Evolutionary conservation across 2,888 invertebrate genomes (phyloP).

Genomic region (Melipona bicolor): DNA sequence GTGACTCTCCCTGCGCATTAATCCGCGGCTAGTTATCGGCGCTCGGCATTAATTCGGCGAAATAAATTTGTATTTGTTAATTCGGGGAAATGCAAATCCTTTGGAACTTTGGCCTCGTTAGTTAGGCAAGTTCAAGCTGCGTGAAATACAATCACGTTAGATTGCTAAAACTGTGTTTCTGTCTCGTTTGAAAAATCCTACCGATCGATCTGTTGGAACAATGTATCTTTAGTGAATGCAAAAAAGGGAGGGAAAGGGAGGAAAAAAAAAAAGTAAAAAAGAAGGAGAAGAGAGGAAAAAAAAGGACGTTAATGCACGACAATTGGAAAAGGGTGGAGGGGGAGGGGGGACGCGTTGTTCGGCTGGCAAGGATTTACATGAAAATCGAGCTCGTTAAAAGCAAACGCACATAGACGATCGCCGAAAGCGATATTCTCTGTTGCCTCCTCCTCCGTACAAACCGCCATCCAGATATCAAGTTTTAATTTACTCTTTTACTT

Average conservation of each 20-base stretch:
- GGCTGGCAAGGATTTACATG: constrained; percentile 70
- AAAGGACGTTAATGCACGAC: constrained; percentile 22
- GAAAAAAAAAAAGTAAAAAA: background rate
- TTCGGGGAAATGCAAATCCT: background rate
- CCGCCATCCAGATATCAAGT: background rate
- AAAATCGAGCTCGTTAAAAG: constrained; percentile 70
- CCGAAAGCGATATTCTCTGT: constrained; percentile 1
- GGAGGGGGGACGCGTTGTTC: constrained; percentile 45
- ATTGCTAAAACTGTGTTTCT: constrained; percentile 28
- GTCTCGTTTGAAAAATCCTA: constrained; percentile 33
- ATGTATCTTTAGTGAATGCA: constrained; percentile 21
- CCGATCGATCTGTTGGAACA: constrained; percentile 41
- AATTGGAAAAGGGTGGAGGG: constrained; percentile 3
- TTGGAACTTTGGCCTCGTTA: background rate
- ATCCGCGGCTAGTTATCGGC: too few relatives aligned
- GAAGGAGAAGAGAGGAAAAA: background rate
- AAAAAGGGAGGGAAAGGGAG: background rate
- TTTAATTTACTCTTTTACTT: background rate
- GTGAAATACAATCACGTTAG: constrained; percentile 26
- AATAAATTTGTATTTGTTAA: background rate
- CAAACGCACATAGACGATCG: constrained; percentile 10
- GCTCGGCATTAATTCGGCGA: background rate
- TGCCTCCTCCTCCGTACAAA: too few relatives aligned
- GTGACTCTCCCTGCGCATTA: too few relatives aligned
- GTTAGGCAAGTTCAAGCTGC: background rate